Base-by-base conservation (phyloP, 2,888 invertebrate species). In the Eupithecia tripunctaria region DNA sequence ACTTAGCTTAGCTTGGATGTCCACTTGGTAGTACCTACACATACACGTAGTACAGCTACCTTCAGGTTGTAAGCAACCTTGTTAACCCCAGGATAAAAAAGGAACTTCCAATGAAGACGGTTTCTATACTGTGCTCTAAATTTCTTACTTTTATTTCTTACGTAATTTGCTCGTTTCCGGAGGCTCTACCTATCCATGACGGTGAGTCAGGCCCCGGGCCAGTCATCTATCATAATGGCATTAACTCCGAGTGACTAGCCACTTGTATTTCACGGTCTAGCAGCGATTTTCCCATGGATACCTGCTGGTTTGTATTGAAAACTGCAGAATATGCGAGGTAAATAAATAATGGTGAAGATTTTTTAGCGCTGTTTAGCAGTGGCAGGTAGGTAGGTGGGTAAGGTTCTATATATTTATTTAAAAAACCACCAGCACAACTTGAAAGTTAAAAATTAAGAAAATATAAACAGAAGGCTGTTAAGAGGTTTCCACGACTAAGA, bases 141-240 rank as follows among this genome's bases (percentile, higher is more conserved):
- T 51, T 21, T 51, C 8, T 51, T 2, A 47, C n/a, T 51, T 51
- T 21, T 51, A 21, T 51, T 25, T 56, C 56, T 56, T 64, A 64
- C 15, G 64, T 64, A 64, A 64, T 15, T 64, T 64, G 25, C 64
- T 38, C 14, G 38, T 29, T 63, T 7, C 21, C 38, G 21, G 38
- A 38, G 14, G n/a, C 43, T 18, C 56, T 81, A 76, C 21, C n/a
- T 56, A 25, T 56, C 80, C 81, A 79, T 75, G 73, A 72, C 78
- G 76, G 79, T 88, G 88, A 89, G 77, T 89, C 89, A 80, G 74
- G 38, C 62, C 62, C 2, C 36, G 76, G 80, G 73, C 80, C 79
- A 83, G 82, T 82, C 84, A 88, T 88, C 86, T 85, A 86, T 87
- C 86, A 86, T 84, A 84, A 82, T 78, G 81, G 79, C 80, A 81